These are phyloP conservation scores for Campopleginae sp. DNA, from an alignment of 2,888 invertebrate genomes.

Conservation along the genomic window DNA sequence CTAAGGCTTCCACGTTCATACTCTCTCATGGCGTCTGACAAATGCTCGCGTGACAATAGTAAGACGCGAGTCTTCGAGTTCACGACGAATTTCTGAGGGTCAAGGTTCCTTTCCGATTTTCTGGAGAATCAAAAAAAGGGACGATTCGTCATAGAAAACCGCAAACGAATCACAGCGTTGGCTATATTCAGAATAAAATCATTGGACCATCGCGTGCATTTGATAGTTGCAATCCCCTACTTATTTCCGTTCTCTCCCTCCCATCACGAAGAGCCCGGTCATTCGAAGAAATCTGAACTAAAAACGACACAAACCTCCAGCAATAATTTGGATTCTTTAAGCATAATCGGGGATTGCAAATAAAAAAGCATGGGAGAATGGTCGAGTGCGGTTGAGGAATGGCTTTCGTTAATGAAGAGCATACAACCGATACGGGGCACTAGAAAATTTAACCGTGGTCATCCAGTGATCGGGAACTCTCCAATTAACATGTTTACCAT, in stretches of 20 bases:
- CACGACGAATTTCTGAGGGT: neutral
- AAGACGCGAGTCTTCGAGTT: constrained; percentile 7
- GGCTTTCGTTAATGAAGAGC: constrained; percentile 36
- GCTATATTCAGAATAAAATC: neutral
- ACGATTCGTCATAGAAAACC: neutral
- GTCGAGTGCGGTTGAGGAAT: neutral
- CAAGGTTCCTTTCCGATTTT: neutral
- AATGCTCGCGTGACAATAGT: constrained; percentile 38
- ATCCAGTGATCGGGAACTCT: constrained; percentile 43
- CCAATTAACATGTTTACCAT: constrained; percentile 56
- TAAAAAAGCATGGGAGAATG: neutral
- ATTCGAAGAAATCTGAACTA: neutral
- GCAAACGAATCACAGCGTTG: neutral
- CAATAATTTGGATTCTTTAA: constrained; percentile 15
- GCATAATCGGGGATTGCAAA: neutral
- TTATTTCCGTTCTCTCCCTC: neutral
- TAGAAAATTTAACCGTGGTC: constrained; percentile 26
- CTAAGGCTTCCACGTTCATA: constrained; percentile 12
- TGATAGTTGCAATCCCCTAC: neutral
- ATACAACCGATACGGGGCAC: constrained; percentile 41
- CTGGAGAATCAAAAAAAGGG: neutral
- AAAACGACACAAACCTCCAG: neutral
- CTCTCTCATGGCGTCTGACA: constrained; percentile 7
- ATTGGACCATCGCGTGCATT: neutral
- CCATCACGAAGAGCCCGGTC: neutral